Percentiles rank a stretch among this genome's conserved stretches.
These are phyloP conservation scores for Odontomachus brunneus DNA, from an alignment of 1,140 invertebrate species.

Conservation along the genomic window DNA sequence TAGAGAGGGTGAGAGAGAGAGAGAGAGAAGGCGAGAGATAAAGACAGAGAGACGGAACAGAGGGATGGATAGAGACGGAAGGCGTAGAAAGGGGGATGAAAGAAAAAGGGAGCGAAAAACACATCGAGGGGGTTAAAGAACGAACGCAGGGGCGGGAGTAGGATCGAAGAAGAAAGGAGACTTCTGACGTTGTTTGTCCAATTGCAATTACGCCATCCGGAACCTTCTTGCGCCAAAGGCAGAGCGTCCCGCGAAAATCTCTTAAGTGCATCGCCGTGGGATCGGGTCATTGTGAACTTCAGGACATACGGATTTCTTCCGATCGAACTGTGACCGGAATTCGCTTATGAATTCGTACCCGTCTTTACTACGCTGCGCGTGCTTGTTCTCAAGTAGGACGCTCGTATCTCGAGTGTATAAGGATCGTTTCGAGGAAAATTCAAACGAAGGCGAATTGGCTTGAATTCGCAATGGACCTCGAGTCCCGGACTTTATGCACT, in stretches of 20 bases:
- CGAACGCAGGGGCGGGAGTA: neutral
- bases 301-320: slow-evolving; percentile 20
- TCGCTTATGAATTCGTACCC: slow-evolving; percentile 1
- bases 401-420: neutral
- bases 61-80: neutral
- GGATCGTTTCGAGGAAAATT: neutral
- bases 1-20: neutral
- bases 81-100: neutral
- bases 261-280: slow-evolving; percentile 33
- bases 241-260: slow-evolving; percentile 57
- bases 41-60: neutral
- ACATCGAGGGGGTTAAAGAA: neutral
- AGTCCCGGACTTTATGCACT: neutral
- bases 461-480: neutral
- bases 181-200: slow-evolving; percentile 66
- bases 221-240: slow-evolving; percentile 41
- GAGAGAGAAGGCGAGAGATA: neutral
- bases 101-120: slow-evolving; percentile 22
- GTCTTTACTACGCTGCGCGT: neutral
- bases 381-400: neutral
- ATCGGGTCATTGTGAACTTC: slow-evolving; percentile 13
- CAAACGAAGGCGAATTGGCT: neutral
- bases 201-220: slow-evolving; percentile 63
- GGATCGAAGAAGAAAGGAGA: neutral
- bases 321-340: neutral